Conservation (phyloP, 2,888 invertebrate species). For the Limenitis camilla region DNA sequence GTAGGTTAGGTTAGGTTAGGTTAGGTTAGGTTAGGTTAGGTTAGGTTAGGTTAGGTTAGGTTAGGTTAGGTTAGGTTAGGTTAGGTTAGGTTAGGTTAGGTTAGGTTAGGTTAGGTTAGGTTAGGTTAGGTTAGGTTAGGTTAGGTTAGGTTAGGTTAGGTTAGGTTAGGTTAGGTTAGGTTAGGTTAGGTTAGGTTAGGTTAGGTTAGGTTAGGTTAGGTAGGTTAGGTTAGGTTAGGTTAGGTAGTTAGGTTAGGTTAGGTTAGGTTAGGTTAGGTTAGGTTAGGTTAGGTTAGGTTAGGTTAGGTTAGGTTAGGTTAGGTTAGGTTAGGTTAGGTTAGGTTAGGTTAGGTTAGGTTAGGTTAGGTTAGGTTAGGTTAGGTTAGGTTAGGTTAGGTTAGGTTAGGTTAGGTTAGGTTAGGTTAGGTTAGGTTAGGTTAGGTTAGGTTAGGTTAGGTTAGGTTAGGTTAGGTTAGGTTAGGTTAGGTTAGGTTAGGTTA, state of each 20-base stretch:
- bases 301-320: conserved; percentile 20
- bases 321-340: conserved; percentile 19
- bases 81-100: conserved; percentile 19
- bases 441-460: conserved; percentile 2
- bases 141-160: conserved; percentile 22
- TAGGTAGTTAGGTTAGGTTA: conserved; percentile 20
- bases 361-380: conserved; percentile 6
- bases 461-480: neutral
- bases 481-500: neutral
- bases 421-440: conserved; percentile 17
- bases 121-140: conserved; percentile 21
- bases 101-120: conserved; percentile 20
- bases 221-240: too few relatives aligned
- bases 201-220: conserved; percentile 19
- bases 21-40: conserved; percentile 20
- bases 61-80: conserved; percentile 22
- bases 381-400: conserved; percentile 13
- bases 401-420: conserved; percentile 18
- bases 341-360: conserved; percentile 11
- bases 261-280: conserved; percentile 15
- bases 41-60: conserved; percentile 19
- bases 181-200: conserved; percentile 20
- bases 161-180: conserved; percentile 22
- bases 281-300: conserved; percentile 19
- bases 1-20: conserved; percentile 25